Conservation (phyloP, 2,888 invertebrate genomes). For the Dryocosmus kuriphilus region DNA sequence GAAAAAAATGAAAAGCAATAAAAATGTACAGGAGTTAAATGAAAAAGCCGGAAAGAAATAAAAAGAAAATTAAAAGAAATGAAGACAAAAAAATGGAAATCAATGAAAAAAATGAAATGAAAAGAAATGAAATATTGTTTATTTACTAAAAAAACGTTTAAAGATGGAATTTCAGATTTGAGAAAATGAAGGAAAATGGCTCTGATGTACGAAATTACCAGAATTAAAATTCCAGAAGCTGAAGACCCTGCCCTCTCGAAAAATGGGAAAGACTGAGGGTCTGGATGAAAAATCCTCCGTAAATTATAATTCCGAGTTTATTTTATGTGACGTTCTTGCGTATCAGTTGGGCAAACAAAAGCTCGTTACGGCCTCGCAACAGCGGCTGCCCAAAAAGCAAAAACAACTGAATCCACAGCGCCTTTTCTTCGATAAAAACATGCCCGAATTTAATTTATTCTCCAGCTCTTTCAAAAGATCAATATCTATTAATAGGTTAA, state of each 20-base stretch:
- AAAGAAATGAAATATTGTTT: too few species aligned
- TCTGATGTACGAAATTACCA: not conserved
- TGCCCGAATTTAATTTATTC: not conserved
- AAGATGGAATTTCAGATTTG: not conserved
- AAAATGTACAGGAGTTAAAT: too few species aligned
- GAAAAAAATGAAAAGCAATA: too few species aligned
- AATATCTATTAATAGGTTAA: too few species aligned
- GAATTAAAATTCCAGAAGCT: not conserved
- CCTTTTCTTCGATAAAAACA: not conserved
- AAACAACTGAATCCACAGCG: slow-evolving; percentile 24
- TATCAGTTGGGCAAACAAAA: slow-evolving; percentile 38
- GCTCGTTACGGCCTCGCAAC: slow-evolving; percentile 34
- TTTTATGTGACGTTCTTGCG: slow-evolving; percentile 36
- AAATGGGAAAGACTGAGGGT: slow-evolving; percentile 34
- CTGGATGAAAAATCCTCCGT: not conserved
- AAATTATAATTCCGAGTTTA: slow-evolving; percentile 34
- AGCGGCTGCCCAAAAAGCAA: slow-evolving; percentile 24
- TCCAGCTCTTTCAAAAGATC: too few species aligned
- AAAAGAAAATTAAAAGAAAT: too few species aligned
- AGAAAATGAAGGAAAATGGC: not conserved
- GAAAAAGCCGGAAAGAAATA: too few species aligned
- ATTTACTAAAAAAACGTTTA: not conserved
- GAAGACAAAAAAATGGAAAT: too few species aligned
- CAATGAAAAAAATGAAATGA: too few species aligned
- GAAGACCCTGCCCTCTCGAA: slow-evolving; percentile 1